These are phyloP conservation scores for Drosophila recens DNA, from an alignment of 2,888 invertebrate species.

Conservation along the genomic window DNA sequence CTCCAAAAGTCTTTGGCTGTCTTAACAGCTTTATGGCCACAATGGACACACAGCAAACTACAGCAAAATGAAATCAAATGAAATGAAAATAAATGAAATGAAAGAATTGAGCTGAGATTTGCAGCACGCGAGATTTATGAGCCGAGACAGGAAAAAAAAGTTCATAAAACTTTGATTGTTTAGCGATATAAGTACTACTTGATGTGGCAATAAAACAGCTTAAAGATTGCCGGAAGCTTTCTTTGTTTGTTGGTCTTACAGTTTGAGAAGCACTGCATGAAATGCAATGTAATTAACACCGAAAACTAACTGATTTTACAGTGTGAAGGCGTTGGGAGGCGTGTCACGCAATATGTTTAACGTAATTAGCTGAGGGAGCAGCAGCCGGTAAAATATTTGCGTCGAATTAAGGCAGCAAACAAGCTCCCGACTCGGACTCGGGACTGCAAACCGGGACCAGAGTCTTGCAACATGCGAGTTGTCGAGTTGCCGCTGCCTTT, in stretches of 20 bases:
- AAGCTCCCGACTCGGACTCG: slow-evolving; percentile 57
- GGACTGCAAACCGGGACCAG: slow-evolving; percentile 16
- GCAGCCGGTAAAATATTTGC: slow-evolving; percentile 74
- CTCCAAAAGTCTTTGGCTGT: slow-evolving; percentile 51
- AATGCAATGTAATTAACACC: slow-evolving; percentile 70
- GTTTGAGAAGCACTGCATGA: slow-evolving; percentile 27
- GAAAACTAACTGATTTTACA: slow-evolving; percentile 48
- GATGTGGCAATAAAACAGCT: slow-evolving; percentile 34
- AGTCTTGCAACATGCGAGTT: slow-evolving; percentile 34
- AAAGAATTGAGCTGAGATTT: slow-evolving; percentile 59
- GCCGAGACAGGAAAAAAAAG: slow-evolving; percentile 50
- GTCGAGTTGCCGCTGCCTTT: slow-evolving; percentile 49
- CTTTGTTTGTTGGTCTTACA: not conserved
- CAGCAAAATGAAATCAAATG: slow-evolving; percentile 20
- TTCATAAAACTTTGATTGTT: slow-evolving; percentile 39
- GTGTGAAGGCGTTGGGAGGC: slow-evolving; percentile 44
- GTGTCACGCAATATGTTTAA: slow-evolving; percentile 76
- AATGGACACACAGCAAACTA: slow-evolving; percentile 29
- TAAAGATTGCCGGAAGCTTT: slow-evolving; percentile 10
- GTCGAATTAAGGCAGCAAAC: slow-evolving; percentile 77
- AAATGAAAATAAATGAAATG: slow-evolving; percentile 59
- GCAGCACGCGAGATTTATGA: slow-evolving; percentile 78
- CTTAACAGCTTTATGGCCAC: slow-evolving; percentile 68
- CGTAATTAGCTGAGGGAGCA: slow-evolving; percentile 64
- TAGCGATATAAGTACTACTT: slow-evolving; percentile 22